phyloP scores from a whole-genome alignment of 2,113 vertebrate species.

The Lonchura striata region DNA sequence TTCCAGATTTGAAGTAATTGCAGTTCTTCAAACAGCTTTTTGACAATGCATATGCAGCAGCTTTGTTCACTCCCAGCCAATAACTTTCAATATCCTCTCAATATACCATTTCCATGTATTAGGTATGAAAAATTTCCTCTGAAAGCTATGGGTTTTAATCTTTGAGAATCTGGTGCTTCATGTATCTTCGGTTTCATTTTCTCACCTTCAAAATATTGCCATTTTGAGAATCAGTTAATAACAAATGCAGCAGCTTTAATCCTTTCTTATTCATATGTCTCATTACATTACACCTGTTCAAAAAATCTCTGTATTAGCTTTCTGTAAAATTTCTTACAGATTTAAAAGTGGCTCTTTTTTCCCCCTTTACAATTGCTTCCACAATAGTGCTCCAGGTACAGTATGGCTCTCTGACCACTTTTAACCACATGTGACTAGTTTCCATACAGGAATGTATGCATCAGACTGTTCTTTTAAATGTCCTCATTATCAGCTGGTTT shows the following conservation, averaged over 20 bases:
- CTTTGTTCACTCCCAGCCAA: neutral
- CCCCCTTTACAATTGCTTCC: neutral
- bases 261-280: neutral
- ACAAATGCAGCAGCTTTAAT: neutral
- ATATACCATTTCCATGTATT: neutral
- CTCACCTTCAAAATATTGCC: neutral
- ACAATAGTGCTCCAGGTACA: neutral
- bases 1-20: neutral
- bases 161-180: neutral
- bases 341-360: neutral
- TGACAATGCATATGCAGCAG: neutral
- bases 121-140: neutral
- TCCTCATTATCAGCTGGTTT: neutral
- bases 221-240: neutral
- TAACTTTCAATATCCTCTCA: neutral
- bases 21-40: neutral
- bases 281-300: neutral
- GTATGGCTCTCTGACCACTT: neutral
- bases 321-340: neutral
- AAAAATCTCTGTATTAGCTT: neutral
- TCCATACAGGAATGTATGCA: neutral
- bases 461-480: neutral
- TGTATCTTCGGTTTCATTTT: neutral
- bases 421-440: neutral
- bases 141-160: neutral